Evolutionary conservation across 2,888 invertebrate genomes (phyloP).

Genomic region (Seira musarum): DNA sequence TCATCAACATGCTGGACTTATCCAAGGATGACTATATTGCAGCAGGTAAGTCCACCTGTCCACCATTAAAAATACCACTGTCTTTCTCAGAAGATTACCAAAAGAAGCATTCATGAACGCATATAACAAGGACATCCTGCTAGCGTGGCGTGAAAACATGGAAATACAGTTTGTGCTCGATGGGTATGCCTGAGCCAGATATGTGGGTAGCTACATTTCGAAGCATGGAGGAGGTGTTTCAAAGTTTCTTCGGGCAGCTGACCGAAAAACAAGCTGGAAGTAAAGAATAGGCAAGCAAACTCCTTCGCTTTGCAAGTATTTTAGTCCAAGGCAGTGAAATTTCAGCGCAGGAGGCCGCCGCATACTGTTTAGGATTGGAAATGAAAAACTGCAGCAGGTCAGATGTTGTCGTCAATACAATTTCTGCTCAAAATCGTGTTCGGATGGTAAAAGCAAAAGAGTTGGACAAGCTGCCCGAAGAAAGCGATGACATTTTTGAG

Average conservation of each 20-base stretch:
- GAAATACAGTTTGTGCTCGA: constrained; percentile 71
- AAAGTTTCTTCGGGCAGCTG: constrained; percentile 60
- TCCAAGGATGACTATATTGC: constrained; percentile 63
- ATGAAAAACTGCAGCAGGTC: constrained; percentile 33
- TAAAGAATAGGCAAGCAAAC: constrained; percentile 49
- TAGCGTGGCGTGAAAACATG: constrained; percentile 71
- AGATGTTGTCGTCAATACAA: constrained; percentile 50
- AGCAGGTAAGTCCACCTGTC: constrained; percentile 66
- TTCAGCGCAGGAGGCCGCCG: constrained; percentile 70
- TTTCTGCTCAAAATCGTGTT: background rate
- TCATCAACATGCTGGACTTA: constrained; percentile 11
- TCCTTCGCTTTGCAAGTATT: constrained; percentile 43
- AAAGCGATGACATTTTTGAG: constrained; percentile 14
- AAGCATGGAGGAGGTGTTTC: constrained; percentile 65
- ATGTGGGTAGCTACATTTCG: constrained; percentile 70
- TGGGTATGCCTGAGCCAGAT: constrained; percentile 71
- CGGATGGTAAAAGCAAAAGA: no score
- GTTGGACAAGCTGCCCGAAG: background rate
- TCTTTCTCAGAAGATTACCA: constrained; percentile 65
- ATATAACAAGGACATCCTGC: constrained; percentile 68
- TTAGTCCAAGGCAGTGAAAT: constrained; percentile 52
- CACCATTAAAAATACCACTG: constrained; percentile 46
- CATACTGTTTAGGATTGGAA: constrained; percentile 59
- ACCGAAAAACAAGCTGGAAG: constrained; percentile 60
- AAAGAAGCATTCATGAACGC: constrained; percentile 67